Base-by-base conservation (phyloP, 2,113 vertebrate genomes). In the Otocyon megalotis region DNA sequence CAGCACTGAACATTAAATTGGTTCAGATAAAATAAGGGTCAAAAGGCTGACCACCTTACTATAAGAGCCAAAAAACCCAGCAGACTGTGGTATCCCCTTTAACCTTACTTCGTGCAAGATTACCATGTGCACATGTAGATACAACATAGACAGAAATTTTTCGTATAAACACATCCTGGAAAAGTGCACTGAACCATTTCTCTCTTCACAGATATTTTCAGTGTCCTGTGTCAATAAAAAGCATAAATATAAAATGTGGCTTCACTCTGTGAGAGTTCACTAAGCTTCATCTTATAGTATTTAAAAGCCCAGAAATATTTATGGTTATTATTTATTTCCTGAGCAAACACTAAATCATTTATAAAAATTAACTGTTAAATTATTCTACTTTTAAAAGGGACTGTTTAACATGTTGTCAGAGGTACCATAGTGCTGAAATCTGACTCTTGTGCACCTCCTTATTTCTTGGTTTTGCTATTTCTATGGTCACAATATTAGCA, bases 1-100 rank as follows among this genome's bases (percentile, higher is more conserved):
- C 85, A 98, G 90, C 95, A 94, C 81, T 82, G n/a, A 90, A 77
- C 9, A 98, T 37, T 98, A 97, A 97, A 98, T 58, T 96, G 95
- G 82, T 94, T 58, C 84, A 98, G 97, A 98, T 97, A 98, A 98
- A 98, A 96, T 91, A 98, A 96, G 72, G 97, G 98, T 92, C 97
- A 97, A 97, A 96, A 98, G 97, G 97, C 81, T 96, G 95, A 96
- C 90, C 54, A 83, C 84, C 95, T 98, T 84, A 96, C 76, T 85
- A 54, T 72, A 97, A 93, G 16, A 98, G 98, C 97, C 98, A 98
- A 98, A 98, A 98, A 82, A 98, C 97, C 96, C 89, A 97, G 63
- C 1, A 93, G 58, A 96, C 92, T 88, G 76, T 56, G 43, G 60
- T 93, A 97, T 98, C 97, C 98, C 97, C 98, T 98, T 81, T 96